These are phyloP conservation scores for Hirtodrosophila alboralis DNA, from an alignment of 2,888 invertebrate genomes.

Conservation along the genomic window DNA sequence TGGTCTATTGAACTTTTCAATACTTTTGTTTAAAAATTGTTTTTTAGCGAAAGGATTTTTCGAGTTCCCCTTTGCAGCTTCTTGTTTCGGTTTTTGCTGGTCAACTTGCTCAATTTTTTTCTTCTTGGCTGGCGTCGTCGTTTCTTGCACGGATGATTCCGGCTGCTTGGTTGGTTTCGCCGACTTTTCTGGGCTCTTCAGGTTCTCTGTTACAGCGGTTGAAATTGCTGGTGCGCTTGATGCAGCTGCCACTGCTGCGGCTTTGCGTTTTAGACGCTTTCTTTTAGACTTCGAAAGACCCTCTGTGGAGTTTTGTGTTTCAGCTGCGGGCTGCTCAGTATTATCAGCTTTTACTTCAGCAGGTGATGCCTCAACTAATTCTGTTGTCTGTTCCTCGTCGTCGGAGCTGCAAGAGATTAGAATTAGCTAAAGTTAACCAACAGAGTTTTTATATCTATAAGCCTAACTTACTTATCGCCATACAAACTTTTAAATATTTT, in stretches of 20 bases:
- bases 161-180: constrained; percentile 4
- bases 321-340: constrained; percentile 1
- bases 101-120: constrained; percentile 3
- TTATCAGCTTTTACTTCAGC: constrained; percentile 1
- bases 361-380: constrained; percentile 17
- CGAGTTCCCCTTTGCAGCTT: constrained; percentile 7
- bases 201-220: neutral
- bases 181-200: neutral
- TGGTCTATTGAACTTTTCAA: constrained; percentile 1
- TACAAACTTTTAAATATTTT: constrained; percentile 92
- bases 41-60: constrained; percentile 39
- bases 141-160: neutral
- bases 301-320: constrained; percentile 27
- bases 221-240: neutral
- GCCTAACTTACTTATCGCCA: constrained; percentile 76
- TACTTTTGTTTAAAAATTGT: constrained; percentile 14
- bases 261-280: constrained; percentile 68
- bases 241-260: constrained; percentile 45
- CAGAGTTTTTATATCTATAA: neutral
- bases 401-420: constrained; percentile 71
- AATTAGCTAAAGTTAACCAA: neutral
- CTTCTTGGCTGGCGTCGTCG: constrained; percentile 18
- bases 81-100: constrained; percentile 1
- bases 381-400: constrained; percentile 68
- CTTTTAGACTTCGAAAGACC: constrained; percentile 60